These are phyloP conservation scores for Mechanitis mazaeus DNA, from an alignment of 2,888 invertebrate species.

Conservation along the genomic window DNA sequence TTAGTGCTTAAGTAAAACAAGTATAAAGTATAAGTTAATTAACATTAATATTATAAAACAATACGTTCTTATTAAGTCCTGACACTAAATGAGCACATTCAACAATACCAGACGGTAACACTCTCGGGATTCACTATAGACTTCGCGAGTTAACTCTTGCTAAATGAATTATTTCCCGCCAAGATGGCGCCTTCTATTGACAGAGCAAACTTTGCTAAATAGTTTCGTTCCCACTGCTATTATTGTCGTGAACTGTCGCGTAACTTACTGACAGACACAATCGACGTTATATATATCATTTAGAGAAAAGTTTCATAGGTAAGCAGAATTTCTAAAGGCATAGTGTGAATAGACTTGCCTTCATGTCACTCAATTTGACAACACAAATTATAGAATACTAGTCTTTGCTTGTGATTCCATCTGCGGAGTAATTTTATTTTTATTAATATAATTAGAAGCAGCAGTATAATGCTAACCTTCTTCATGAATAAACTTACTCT, in stretches of 20 bases:
- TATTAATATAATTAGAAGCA: too few species aligned
- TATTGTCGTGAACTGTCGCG: constrained; percentile 69
- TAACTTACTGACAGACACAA: constrained; percentile 55
- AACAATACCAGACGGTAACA: constrained; percentile 33
- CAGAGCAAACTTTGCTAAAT: constrained; percentile 70
- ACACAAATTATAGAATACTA: too few species aligned
- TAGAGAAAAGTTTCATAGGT: constrained; percentile 26
- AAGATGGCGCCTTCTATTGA: constrained; percentile 69
- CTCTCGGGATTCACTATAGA: constrained; percentile 45
- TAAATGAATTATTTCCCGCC: constrained; percentile 72
- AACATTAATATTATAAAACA: constrained; percentile 3
- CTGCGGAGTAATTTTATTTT: too few species aligned
- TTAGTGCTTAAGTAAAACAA: neutral
- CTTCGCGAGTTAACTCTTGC: constrained; percentile 56
- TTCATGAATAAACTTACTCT: too few species aligned
- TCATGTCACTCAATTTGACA: too few species aligned
- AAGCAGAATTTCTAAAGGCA: constrained; percentile 11
- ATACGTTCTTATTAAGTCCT: constrained; percentile 13
- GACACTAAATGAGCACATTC: constrained; percentile 43
- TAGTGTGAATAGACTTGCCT: too few species aligned
- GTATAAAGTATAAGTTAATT: neutral
- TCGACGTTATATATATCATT: constrained; percentile 29
- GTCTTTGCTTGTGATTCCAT: too few species aligned
- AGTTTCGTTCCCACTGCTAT: constrained; percentile 71
- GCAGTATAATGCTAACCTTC: too few species aligned